Evolutionary conservation across 1,140 invertebrate species (phyloP), one percentile per base, ranked within the genome.

Genomic region (Drosophila elegans): DNA sequence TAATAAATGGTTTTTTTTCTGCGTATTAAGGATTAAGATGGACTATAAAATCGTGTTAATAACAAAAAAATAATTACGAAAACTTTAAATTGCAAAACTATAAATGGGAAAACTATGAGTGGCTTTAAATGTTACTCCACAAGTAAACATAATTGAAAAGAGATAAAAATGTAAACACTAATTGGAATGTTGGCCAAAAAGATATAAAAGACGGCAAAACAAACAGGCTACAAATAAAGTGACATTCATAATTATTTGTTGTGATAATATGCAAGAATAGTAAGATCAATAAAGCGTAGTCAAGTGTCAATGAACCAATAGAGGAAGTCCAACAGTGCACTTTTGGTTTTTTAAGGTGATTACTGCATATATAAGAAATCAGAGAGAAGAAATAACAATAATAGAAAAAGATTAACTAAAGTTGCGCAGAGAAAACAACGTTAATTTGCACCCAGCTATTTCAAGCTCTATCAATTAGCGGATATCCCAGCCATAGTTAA

Each of bases 401-500:
- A 32, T 32, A 9, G n/a, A 13, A 13, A 32, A 27, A 9, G 4
- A 29, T 29, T 4, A 11, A 51, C 6, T 2, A 34, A 51, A 51
- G n/a, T 39, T n/a, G 54, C 39, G 9, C 5, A 41, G 13, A 9
- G 21, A 41, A 62, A 62, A 16, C 11, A 7, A 38, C 21, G 52
- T 25, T 21, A 34, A 13, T 56, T 57, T 62, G 4, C 21, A 27
- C 12, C 32, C 48, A 21, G 51, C 38, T 51, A 60, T 60, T 60
- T 60, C 39, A 42, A 25, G 21, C 52, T 25, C 55, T 1, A 13
- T 11, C 29, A 34, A 59, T 63, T 56, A 34, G 54, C 38, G 38
- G 36, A 41, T 54, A 41, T 41, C 11, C 11, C 51, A 62, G 48
- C 0, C n/a, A 27, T 11, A 44, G 53, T 27, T 34, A 63, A 39